Evolutionary conservation across 2,888 invertebrate species (phyloP).

Genomic region (Halictus ligatus): DNA sequence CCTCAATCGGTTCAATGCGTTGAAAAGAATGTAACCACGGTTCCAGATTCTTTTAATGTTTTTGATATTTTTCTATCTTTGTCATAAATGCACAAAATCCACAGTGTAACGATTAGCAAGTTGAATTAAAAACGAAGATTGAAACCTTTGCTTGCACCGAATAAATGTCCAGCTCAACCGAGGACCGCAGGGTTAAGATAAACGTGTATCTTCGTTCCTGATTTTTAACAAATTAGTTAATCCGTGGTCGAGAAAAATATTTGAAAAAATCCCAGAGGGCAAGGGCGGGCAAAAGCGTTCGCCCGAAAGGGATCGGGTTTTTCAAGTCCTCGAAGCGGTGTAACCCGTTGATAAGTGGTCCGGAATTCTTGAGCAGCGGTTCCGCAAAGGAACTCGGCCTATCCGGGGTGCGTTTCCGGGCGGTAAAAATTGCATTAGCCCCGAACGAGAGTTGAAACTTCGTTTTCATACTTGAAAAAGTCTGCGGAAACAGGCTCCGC

Average conservation of each 20-base stretch:
- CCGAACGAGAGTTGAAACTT: constrained; percentile 27
- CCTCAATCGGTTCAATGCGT: too few relatives aligned
- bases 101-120: too few relatives aligned
- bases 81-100: too few relatives aligned
- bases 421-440: constrained; percentile 43
- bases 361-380: not conserved
- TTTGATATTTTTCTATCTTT: too few relatives aligned
- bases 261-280: not conserved
- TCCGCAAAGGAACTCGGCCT: not conserved
- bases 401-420: constrained; percentile 26
- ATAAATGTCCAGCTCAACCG: too few relatives aligned
- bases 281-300: not conserved
- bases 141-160: too few relatives aligned
- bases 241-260: not conserved
- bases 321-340: not conserved
- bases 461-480: constrained; percentile 39
- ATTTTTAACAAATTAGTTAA: not conserved
- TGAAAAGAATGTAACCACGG: too few relatives aligned
- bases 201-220: too few relatives aligned
- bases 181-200: too few relatives aligned
- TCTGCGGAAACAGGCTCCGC: constrained; percentile 31
- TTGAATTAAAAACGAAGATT: too few relatives aligned
- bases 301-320: not conserved
- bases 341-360: constrained; percentile 1
- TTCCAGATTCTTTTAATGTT: too few relatives aligned